phyloP scores from a whole-genome alignment of 2,888 invertebrate species.

The Scaptomyza parva region DNA sequence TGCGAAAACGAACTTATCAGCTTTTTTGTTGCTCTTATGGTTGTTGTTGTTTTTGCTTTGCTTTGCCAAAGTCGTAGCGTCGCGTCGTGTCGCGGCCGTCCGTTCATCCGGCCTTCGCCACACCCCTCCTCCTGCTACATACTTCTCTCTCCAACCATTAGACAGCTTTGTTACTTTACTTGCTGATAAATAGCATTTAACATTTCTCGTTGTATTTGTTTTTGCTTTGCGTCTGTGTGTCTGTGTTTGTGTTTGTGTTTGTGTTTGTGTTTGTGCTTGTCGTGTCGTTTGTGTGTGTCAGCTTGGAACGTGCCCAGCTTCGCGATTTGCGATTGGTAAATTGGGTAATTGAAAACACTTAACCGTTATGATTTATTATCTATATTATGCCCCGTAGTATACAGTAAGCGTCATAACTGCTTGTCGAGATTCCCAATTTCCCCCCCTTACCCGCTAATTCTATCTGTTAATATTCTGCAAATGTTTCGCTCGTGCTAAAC shows the following conservation, averaged over 20 bases:
- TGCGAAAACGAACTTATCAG: slow-evolving; percentile 68
- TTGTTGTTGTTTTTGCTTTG: slow-evolving; percentile 25
- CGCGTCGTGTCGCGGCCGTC: slow-evolving; percentile 26
- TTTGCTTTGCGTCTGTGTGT: slow-evolving; percentile 13
- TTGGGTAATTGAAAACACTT: slow-evolving; percentile 80
- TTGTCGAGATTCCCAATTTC: neutral
- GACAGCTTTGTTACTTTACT: slow-evolving; percentile 44
- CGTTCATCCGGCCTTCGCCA: slow-evolving; percentile 61
- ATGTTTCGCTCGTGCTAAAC: slow-evolving; percentile 10
- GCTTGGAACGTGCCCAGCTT: slow-evolving; percentile 70
- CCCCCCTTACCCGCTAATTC: neutral
- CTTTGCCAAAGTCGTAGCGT: slow-evolving; percentile 52
- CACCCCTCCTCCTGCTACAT: neutral
- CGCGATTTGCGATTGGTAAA: slow-evolving; percentile 78
- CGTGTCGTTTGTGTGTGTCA: neutral
- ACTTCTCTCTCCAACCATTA: slow-evolving; percentile 18
- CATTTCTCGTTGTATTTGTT: slow-evolving; percentile 45
- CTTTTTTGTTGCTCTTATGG: slow-evolving; percentile 48
- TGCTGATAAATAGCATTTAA: slow-evolving; percentile 75
- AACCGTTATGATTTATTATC: slow-evolving; percentile 75
- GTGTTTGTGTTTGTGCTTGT: slow-evolving; percentile 20
- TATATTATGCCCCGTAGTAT: slow-evolving; percentile 42
- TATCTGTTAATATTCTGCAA: slow-evolving; percentile 1
- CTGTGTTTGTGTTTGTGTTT: slow-evolving; percentile 14
- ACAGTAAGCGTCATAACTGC: slow-evolving; percentile 28